These are phyloP conservation scores for Ailurus styani DNA, from an alignment of 2,113 vertebrate genomes.

Conservation along the genomic window DNA sequence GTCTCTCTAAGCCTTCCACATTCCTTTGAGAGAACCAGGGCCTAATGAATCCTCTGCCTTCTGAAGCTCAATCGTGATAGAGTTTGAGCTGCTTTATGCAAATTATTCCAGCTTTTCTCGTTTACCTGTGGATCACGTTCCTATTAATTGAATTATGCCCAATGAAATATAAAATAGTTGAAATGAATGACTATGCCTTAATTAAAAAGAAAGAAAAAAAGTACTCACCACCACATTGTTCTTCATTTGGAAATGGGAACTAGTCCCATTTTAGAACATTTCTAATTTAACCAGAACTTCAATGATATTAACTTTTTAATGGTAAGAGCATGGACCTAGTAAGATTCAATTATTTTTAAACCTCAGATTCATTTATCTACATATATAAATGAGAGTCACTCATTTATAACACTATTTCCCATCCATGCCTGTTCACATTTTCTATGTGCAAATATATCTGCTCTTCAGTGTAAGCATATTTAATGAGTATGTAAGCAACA, in stretches of 20 bases:
- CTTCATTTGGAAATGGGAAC: neutral
- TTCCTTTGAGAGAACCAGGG: rapidly evolving
- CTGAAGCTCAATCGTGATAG: neutral
- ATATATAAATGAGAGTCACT: neutral
- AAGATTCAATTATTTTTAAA: conserved; percentile 38
- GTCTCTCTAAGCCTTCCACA: neutral
- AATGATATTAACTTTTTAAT: neutral
- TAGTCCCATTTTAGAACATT: neutral
- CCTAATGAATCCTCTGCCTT: neutral
- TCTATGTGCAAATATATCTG: neutral
- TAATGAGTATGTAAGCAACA: neutral
- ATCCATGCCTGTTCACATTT: neutral
- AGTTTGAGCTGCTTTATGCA: neutral
- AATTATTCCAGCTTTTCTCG: neutral
- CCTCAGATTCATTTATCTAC: neutral
- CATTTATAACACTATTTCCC: neutral
- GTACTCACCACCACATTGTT: neutral
- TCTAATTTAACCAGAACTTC: conserved; percentile 25
- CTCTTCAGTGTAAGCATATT: neutral
- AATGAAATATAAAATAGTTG: conserved; percentile 2
- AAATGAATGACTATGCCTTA: neutral
- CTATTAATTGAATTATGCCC: neutral
- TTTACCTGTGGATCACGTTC: neutral
- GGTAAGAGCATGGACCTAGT: neutral
- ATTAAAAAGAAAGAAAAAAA: neutral